Evolutionary conservation across 2,797 vertebrate species (phyloP), one percentile per base, ranked within the genome.

Genomic region (Siniperca obscura): DNA sequence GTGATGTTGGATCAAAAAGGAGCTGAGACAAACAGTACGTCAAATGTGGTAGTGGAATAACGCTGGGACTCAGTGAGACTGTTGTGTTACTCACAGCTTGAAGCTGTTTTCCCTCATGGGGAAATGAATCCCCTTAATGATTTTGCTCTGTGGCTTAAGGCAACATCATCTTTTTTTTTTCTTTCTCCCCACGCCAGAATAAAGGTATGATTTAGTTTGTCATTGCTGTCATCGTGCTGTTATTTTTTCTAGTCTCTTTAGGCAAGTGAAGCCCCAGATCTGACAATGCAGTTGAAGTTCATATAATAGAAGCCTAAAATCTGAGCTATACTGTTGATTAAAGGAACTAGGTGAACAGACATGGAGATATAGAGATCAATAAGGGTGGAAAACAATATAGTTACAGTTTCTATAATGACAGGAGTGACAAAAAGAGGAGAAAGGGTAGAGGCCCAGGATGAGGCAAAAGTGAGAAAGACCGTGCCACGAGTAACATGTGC

Each of bases 81-180:
- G 86, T 78, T 89, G 70, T 89, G 88, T 89, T 87, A 7, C 65
- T 86, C 87, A 30, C 88, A 87, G 88, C 90, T 90, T 79, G 85
- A 89, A 88, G 89, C 90, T 86, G 82, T 92, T 90, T 92, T 77
- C 80, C 74, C 87, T 90, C 69, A 56, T 80, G 82, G 82, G 85
- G 61, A 90, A 88, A 89, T 87, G 38, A 89, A 91, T 89, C 82
- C 82, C 78, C 91, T 80, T 90, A 90, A 93, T 91, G 86, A 90
- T 90, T 90, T 89, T 78, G 70, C 82, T 89, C 72, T 68, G 59
- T 82, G 81, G 85, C 90, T 91, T 70, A 25, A 67, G 89, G 86
- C 83, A 82, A 61, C 77, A 80, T 86, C 82, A 64, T 89, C 42
- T 78, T 62, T 76, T 80, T 55, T 55, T 57, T 62, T 40, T 4